A percentile compares a stretch with the other conserved stretches of the same genome.
Evolutionary conservation across 2,888 invertebrate genomes (phyloP).

Genomic region (Branchellion lobata): DNA sequence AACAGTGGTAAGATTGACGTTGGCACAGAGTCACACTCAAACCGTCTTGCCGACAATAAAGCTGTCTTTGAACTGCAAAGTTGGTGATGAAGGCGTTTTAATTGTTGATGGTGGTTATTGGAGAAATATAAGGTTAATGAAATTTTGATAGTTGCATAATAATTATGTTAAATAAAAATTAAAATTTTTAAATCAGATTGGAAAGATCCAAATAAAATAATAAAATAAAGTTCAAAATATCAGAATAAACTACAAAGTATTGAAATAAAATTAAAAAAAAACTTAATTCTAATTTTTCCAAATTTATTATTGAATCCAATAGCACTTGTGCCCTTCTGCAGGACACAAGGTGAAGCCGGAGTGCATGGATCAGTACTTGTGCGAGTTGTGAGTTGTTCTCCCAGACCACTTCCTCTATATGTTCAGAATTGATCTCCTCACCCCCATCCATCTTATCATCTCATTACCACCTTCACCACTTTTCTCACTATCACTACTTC

Average conservation of each 20-base stretch:
- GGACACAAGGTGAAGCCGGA: conserved; percentile 89
- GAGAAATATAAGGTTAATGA: conserved; percentile 9
- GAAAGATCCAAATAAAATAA: too few relatives aligned
- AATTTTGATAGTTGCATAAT: not conserved
- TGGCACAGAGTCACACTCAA: conserved; percentile 91
- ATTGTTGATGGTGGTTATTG: not conserved
- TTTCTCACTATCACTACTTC: not conserved
- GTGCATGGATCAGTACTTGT: conserved; percentile 79
- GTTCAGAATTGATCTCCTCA: not conserved
- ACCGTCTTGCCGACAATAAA: conserved; percentile 93
- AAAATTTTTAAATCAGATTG: too few relatives aligned
- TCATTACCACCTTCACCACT: not conserved
- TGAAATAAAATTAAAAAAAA: too few relatives aligned
- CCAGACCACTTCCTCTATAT: not conserved
- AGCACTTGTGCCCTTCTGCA: conserved; percentile 56
- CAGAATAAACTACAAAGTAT: too few relatives aligned
- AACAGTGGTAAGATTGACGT: conserved; percentile 75
- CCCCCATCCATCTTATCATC: conserved; percentile 8
- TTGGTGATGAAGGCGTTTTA: conserved; percentile 55
- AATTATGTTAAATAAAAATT: not conserved
- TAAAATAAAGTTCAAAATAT: not conserved
- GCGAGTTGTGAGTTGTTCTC: conserved; percentile 91
- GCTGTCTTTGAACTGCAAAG: conserved; percentile 88
- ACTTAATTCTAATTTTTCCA: too few relatives aligned
- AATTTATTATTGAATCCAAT: too few relatives aligned